phyloP scores from a whole-genome alignment of 1,140 invertebrate genomes.

The Calliphora vicina region DNA sequence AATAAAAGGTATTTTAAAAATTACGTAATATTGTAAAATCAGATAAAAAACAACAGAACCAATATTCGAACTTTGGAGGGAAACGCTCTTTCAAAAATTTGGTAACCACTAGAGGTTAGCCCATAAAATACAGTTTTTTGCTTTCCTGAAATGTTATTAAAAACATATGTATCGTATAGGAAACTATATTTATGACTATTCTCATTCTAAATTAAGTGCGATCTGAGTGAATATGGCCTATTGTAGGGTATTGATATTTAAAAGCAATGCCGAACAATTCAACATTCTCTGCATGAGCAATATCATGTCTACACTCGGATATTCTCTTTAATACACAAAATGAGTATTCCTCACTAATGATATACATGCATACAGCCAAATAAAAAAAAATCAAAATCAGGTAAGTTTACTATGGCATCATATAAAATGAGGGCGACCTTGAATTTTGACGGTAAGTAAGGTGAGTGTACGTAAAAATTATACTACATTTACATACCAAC shows the following conservation, averaged over 20 bases:
- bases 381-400: conserved; percentile 15
- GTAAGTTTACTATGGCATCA: conserved; percentile 25
- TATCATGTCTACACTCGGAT: background rate
- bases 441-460: conserved; percentile 10
- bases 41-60: no score
- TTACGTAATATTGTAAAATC: no score
- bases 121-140: no score
- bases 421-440: conserved; percentile 30
- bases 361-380: background rate
- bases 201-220: no score
- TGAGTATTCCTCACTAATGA: background rate
- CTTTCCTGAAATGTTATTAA: no score
- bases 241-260: background rate
- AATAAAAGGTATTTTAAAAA: no score
- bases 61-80: no score
- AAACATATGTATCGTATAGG: no score
- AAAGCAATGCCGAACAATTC: background rate
- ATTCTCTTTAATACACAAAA: background rate
- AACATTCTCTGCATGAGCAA: background rate
- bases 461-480: conserved; percentile 8
- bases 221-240: no score
- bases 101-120: no score
- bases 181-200: no score
- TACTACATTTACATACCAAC: background rate
- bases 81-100: no score